These are phyloP conservation scores for Willowsia nigromaculata DNA, from an alignment of 2,888 invertebrate species.

Conservation along the genomic window DNA sequence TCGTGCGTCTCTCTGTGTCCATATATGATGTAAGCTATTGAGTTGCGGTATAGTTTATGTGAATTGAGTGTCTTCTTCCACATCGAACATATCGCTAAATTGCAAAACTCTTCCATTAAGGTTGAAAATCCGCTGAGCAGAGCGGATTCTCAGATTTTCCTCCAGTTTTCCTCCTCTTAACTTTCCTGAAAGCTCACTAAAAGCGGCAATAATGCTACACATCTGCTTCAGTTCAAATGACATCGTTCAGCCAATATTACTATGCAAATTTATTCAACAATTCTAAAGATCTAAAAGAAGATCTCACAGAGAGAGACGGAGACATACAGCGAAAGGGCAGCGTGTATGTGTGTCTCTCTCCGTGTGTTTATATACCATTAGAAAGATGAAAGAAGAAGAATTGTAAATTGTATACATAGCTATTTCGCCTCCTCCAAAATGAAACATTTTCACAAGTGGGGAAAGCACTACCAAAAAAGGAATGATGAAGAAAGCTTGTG, in stretches of 20 bases:
- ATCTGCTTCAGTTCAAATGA: conserved; percentile 41
- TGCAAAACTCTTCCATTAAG: neutral
- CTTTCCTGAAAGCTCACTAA: conserved; percentile 19
- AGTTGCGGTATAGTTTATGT: neutral
- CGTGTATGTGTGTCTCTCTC: too few relatives aligned
- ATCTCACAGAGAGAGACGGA: neutral
- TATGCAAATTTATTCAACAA: conserved; percentile 67
- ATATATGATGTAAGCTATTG: neutral
- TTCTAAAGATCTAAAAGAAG: conserved; percentile 15
- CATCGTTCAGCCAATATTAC: conserved; percentile 48
- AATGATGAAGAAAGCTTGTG: neutral
- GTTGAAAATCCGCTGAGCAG: neutral
- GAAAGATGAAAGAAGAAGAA: neutral
- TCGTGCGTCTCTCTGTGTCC: too few relatives aligned
- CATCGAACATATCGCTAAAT: neutral
- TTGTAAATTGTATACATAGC: neutral
- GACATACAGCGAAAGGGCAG: neutral
- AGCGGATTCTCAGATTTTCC: neutral
- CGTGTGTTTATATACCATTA: neutral
- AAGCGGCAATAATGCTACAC: conserved; percentile 49
- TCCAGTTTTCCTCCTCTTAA: conserved; percentile 30
- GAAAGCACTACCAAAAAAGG: neutral
- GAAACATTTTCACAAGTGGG: conserved; percentile 3
- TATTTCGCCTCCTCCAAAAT: neutral
- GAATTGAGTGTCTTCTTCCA: too few relatives aligned